Conservation (phyloP, 2,888 invertebrate species). For the Polyommatus icarus region DNA sequence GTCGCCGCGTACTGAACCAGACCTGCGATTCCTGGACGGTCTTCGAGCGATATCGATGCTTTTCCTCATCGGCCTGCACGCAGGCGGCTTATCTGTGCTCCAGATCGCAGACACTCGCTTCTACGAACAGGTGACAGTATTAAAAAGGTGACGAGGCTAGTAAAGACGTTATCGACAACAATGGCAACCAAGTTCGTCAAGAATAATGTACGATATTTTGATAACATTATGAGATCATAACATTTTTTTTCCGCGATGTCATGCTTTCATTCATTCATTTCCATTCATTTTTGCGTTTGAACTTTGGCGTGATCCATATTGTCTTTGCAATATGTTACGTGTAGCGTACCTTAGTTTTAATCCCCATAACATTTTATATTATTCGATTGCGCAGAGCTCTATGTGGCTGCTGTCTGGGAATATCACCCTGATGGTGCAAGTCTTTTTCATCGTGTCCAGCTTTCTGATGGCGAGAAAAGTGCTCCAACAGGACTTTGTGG, state of each 20-base stretch:
- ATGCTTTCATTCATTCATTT: too few relatives aligned
- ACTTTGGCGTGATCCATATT: too few relatives aligned
- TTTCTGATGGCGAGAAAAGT: constrained; percentile 72
- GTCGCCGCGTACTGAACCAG: constrained; percentile 44
- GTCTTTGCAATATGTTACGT: neutral
- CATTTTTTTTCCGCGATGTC: too few relatives aligned
- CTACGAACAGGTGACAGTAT: constrained; percentile 68
- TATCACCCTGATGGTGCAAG: constrained; percentile 72
- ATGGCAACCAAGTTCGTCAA: constrained; percentile 60
- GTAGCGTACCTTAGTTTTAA: too few relatives aligned
- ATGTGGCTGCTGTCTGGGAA: constrained; percentile 59
- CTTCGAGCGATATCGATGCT: constrained; percentile 68
- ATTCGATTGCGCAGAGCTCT: constrained; percentile 41
- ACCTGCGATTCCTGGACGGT: constrained; percentile 66
- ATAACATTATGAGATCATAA: too few relatives aligned
- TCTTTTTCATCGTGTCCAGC: constrained; percentile 72
- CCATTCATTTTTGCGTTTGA: too few relatives aligned
- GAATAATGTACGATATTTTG: neutral
- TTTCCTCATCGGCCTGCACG: constrained; percentile 66
- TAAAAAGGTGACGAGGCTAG: constrained; percentile 59
- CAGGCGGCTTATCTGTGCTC: constrained; percentile 69
- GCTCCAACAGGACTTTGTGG: constrained; percentile 52
- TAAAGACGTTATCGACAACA: too few relatives aligned
- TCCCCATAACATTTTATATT: too few relatives aligned
- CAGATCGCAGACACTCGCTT: constrained; percentile 59